A percentile compares a stretch with the other conserved stretches of the same genome.
phyloP scores from a whole-genome alignment of 2,888 invertebrate species.

The Sesia bembeciformis region DNA sequence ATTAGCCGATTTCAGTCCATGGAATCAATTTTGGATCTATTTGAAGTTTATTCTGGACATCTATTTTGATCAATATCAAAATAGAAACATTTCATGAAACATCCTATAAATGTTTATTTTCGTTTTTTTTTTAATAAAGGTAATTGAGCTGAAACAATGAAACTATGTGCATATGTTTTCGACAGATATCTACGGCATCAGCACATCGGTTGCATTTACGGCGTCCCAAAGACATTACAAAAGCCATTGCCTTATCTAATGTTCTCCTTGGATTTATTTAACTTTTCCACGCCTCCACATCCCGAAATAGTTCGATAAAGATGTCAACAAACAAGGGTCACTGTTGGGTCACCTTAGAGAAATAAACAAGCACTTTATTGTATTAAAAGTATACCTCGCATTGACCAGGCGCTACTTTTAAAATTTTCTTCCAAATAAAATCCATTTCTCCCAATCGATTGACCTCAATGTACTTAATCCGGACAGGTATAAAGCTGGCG shows the following conservation, averaged over 20 bases:
- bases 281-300: constrained; percentile 67
- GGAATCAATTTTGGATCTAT: too few species aligned
- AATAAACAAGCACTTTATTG: too few species aligned
- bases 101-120: too few species aligned
- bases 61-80: too few species aligned
- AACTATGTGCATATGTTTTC: constrained; percentile 38
- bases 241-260: constrained; percentile 72
- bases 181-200: constrained; percentile 46
- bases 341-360: constrained; percentile 3
- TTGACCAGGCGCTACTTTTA: not conserved
- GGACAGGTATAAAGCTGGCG: constrained; percentile 2
- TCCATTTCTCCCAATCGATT: not conserved
- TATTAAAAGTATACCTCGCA: too few species aligned
- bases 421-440: not conserved
- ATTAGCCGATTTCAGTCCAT: too few species aligned
- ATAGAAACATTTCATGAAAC: too few species aligned
- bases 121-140: not conserved
- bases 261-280: constrained; percentile 69
- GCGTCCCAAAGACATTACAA: constrained; percentile 71
- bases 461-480: not conserved
- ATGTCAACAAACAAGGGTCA: constrained; percentile 66
- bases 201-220: constrained; percentile 70
- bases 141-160: constrained; percentile 27
- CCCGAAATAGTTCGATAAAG: constrained; percentile 64
- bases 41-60: too few species aligned